Base-by-base conservation (phyloP, 2,888 invertebrate species). In the Pristionchus mayeri region DNA sequence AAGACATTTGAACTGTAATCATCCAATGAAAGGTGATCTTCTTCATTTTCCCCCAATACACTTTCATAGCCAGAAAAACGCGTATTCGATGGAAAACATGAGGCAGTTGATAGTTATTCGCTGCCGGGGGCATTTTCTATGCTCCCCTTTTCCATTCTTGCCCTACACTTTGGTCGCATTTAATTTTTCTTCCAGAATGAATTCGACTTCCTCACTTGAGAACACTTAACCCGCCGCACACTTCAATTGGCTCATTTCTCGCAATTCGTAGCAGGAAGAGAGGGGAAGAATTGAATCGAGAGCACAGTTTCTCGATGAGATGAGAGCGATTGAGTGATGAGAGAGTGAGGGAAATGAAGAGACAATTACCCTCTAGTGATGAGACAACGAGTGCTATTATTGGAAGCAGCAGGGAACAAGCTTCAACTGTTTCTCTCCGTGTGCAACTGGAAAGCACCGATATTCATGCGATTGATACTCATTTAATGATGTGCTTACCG, bases 191-290 rank as follows among this genome's bases (percentile, higher is more conserved):
- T 63, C 63, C 63, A 34, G 34, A 63, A 30, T 63, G 63, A 63
- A 30, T 63, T 34, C 34, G 18, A 3, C 30, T 16, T 30, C 18
- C 2, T 18, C 63, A 63, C 63, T 63, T 63, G 63, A 63, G 63
- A 63, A 37, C 63, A 63, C 63, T 30, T 63, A 63, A 63, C 63
- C 63, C 63, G 50, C 50, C n/a, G n/a, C 16, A 63, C 63, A 63
- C 63, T 63, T 37, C 16, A 63, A 63, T 63, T 37, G 63, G 63
- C 63, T 63, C 63, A 63, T 63, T 63, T 37, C 63, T 13, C 13
- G 44, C 44, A 44, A 44, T 44, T 44, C 44, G 44, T n/a, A n/a
- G n/a, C n/a, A n/a, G n/a, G n/a, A n/a, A n/a, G n/a, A n/a, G n/a
- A n/a, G n/a, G n/a, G n/a, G n/a, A n/a, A 24, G 57, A 60, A 60